Evolutionary conservation across 2,797 vertebrate genomes (phyloP).

Genomic region (Chanos chanos): DNA sequence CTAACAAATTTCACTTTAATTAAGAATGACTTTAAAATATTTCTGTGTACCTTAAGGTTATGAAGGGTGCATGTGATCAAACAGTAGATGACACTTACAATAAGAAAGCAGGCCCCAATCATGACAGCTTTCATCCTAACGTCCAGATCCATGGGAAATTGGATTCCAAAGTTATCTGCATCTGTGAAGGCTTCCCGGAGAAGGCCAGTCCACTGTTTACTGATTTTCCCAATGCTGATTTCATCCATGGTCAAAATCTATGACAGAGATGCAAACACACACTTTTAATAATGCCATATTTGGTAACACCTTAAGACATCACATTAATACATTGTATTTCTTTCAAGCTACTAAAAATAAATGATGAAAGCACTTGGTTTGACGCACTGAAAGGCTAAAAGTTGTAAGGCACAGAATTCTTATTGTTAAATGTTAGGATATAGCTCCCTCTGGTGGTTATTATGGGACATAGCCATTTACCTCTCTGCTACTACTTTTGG

Average conservation of each 20-base stretch:
- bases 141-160: slow-evolving; percentile 90
- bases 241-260: slow-evolving; percentile 90
- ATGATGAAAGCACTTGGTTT: not conserved
- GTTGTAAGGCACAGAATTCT: no score
- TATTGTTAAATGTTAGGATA: no score
- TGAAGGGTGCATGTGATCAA: no score
- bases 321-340: not conserved
- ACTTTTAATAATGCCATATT: not conserved
- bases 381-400: no score
- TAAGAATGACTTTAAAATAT: no score
- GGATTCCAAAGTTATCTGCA: slow-evolving; percentile 92
- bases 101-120: slow-evolving; percentile 94
- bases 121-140: slow-evolving; percentile 92
- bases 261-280: slow-evolving; percentile 3
- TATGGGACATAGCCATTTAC: no score
- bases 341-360: not conserved
- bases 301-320: not conserved
- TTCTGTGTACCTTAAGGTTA: no score
- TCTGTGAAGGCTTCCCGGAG: slow-evolving; percentile 90
- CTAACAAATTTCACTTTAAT: no score
- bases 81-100: slow-evolving; percentile 86
- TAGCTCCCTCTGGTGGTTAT: no score
- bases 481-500: no score
- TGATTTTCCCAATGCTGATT: slow-evolving; percentile 91
- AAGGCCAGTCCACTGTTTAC: slow-evolving; percentile 96